Evolutionary conservation across 2,113 vertebrate genomes (phyloP).

Genomic region (Amblyopsis rosae): DNA sequence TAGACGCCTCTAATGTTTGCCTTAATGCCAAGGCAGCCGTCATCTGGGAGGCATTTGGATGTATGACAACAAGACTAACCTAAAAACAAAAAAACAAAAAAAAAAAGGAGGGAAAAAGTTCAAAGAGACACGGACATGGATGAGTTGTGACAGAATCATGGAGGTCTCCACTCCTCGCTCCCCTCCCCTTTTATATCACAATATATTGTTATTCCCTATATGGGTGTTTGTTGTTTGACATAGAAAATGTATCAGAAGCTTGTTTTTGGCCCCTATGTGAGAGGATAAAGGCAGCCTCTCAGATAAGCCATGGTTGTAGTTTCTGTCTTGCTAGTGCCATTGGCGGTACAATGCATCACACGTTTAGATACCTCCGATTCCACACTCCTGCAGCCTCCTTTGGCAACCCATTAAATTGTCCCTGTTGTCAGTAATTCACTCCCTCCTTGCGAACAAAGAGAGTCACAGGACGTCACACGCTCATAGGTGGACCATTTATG

Average conservation of each 20-base stretch:
- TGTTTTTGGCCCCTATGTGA: no score
- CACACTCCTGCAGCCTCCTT: slow-evolving; percentile 46
- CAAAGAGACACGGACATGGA: no score
- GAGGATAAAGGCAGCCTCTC: neutral
- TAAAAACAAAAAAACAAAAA: no score
- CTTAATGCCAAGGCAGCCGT: no score
- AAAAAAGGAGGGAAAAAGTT: neutral
- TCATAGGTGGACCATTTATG: slow-evolving; percentile 47
- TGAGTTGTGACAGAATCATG: no score
- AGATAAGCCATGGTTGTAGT: slow-evolving; percentile 6
- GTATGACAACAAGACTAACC: no score
- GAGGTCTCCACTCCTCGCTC: no score
- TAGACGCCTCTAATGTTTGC: neutral
- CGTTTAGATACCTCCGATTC: slow-evolving; percentile 48
- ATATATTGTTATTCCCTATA: no score
- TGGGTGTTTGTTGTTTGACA: no score
- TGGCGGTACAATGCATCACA: slow-evolving; percentile 54
- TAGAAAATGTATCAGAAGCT: no score
- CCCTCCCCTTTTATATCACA: no score
- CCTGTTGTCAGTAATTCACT: slow-evolving; percentile 47
- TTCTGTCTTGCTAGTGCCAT: slow-evolving; percentile 41
- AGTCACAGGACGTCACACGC: slow-evolving; percentile 18
- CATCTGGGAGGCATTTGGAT: no score
- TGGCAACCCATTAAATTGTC: slow-evolving; percentile 60
- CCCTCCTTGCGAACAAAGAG: slow-evolving; percentile 48